Percentiles rank a stretch among this genome's conserved stretches.
These are phyloP conservation scores for Papilio glaucus DNA, from an alignment of 1,140 invertebrate genomes.

Conservation along the genomic window DNA sequence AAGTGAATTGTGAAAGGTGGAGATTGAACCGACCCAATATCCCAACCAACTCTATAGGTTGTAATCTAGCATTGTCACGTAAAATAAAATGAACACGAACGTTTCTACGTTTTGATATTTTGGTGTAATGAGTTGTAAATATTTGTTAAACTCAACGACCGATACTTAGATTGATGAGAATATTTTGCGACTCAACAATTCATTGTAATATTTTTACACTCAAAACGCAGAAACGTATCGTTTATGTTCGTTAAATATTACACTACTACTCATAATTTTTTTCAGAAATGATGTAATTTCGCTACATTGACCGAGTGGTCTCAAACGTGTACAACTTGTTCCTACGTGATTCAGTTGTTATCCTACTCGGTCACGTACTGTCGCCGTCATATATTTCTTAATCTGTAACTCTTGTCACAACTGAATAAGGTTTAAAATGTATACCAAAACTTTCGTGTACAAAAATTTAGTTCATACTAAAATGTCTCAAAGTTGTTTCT, in stretches of 20 bases:
- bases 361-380: neutral
- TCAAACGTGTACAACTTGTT: conserved; percentile 15
- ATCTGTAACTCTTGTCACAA: neutral
- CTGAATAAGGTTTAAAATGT: conserved; percentile 9
- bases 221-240: neutral
- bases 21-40: too few species aligned
- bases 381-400: neutral
- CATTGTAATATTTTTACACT: too few species aligned
- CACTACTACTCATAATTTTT: neutral
- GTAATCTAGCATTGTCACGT: too few species aligned
- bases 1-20: too few species aligned
- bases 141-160: too few species aligned
- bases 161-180: too few species aligned
- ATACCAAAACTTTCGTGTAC: neutral
- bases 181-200: too few species aligned
- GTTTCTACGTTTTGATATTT: too few species aligned
- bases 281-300: conserved; percentile 1
- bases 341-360: conserved; percentile 25
- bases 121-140: too few species aligned
- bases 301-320: conserved; percentile 10
- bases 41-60: too few species aligned
- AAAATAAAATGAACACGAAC: too few species aligned
- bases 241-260: neutral
- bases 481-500: neutral
- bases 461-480: conserved; percentile 9